Conservation (phyloP, 1,140 invertebrate species). For the Camponotus floridanus region DNA sequence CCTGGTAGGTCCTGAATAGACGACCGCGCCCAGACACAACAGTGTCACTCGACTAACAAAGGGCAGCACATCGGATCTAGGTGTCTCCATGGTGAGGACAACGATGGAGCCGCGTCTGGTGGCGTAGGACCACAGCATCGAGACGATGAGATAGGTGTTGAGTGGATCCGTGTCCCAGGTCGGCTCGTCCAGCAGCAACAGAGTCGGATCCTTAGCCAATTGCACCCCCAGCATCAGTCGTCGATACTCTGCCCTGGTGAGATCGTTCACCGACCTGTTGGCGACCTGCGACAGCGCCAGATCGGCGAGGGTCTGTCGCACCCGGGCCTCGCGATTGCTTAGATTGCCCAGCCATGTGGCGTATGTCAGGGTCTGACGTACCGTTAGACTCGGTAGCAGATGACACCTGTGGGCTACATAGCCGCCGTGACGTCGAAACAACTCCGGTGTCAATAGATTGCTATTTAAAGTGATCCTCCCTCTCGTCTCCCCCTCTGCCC, state of each 20-base stretch:
- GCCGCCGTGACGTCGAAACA: conserved; percentile 94
- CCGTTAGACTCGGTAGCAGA: conserved; percentile 93
- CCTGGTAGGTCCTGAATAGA: conserved; percentile 95
- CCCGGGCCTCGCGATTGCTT: conserved; percentile 83
- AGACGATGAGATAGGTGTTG: conserved; percentile 96
- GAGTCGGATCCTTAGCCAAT: conserved; percentile 94
- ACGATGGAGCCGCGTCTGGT: conserved; percentile 96
- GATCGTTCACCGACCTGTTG: conserved; percentile 91
- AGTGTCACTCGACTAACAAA: conserved; percentile 94
- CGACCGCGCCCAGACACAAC: conserved; percentile 95
- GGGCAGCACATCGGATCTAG: conserved; percentile 96
- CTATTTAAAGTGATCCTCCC: conserved; percentile 96
- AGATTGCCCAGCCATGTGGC: conserved; percentile 88
- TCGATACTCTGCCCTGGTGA: conserved; percentile 94
- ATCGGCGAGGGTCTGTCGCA: conserved; percentile 95
- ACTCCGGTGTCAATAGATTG: conserved; percentile 91
- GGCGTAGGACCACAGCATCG: conserved; percentile 96
- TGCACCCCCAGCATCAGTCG: conserved; percentile 95
- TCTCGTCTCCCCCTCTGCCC: conserved; percentile 90
- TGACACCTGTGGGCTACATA: conserved; percentile 94
- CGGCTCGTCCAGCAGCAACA: conserved; percentile 95
- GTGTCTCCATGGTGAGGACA: conserved; percentile 96
- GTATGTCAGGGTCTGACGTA: conserved; percentile 94
- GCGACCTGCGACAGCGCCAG: conserved; percentile 95
- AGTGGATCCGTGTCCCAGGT: conserved; percentile 96